Evolutionary conservation across 2,113 vertebrate genomes (phyloP).

Genomic region (Danionella cerebrum): DNA sequence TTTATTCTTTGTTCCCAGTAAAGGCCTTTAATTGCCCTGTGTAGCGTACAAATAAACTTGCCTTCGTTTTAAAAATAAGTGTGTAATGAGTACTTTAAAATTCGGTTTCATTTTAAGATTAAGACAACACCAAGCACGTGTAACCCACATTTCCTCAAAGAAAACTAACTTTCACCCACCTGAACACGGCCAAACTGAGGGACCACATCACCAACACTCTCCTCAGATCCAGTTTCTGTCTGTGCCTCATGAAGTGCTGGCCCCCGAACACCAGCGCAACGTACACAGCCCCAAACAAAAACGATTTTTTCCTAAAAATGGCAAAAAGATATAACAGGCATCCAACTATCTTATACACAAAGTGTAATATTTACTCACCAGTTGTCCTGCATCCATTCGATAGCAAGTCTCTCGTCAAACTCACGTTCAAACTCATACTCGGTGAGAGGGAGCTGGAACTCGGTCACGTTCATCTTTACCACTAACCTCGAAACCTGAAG

Average conservation of each 20-base stretch:
- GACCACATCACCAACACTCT: conserved; percentile 95
- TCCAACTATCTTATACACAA: not conserved
- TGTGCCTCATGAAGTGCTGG: conserved; percentile 93
- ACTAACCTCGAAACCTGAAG: not conserved
- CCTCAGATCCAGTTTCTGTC: conserved; percentile 94
- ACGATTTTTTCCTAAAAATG: conserved; percentile 89
- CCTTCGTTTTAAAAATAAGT: no score
- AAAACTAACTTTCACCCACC: conserved; percentile 63
- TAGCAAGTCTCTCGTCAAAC: conserved; percentile 25
- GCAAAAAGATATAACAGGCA: not conserved
- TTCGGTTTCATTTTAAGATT: no score
- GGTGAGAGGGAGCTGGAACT: not conserved
- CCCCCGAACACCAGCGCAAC: conserved; percentile 94
- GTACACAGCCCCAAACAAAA: conserved; percentile 91
- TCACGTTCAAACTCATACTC: conserved; percentile 24
- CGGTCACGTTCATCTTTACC: conserved; percentile 13
- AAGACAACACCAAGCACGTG: no score
- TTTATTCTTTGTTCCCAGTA: no score
- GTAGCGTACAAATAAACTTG: no score
- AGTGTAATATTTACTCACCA: not conserved
- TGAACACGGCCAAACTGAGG: conserved; percentile 93
- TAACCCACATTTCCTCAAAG: no score
- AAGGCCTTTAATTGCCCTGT: no score
- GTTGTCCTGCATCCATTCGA: conserved; percentile 31
- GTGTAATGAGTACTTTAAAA: no score